Evolutionary conservation across 2,888 invertebrate genomes (phyloP), one percentile per base, ranked within the genome.

Genomic region (Encarsia formosa): DNA sequence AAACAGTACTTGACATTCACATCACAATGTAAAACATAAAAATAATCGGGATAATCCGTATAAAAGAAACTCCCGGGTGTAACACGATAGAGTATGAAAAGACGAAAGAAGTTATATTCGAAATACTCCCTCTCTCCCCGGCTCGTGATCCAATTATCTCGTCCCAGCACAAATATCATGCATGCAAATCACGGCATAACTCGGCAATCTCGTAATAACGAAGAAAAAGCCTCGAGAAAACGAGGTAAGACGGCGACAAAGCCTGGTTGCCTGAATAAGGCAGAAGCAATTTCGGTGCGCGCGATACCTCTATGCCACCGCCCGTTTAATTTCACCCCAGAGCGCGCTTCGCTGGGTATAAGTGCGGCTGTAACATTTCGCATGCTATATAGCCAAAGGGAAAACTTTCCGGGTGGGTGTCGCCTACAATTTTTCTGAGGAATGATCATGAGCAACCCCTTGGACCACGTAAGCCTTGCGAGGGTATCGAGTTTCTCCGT

Each of bases 401-500:
- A 26, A n/a, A 34, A 22, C 13, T 23, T 8, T 16, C 9, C 19
- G 18, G 18, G 29, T 8, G 29, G 24, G 52, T 49, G 31, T 24
- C 34, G 5, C 18, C 19, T n/a, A 2, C 29, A 18, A 13, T 2
- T 29, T 19, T 39, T 20, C 22, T 23, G 26, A 20, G 18, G 20
- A 38, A 19, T 6, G 11, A n/a, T 5, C 16, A 22, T 11, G 22
- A n/a, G 22, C n/a, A n/a, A n/a, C n/a, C n/a, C n/a, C n/a, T n/a
- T n/a, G n/a, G n/a, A n/a, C n/a, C 13, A 22, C 38, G 29, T 24
- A 2, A 11, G 8, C 19, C 11, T 9, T 2, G n/a, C 20, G 62
- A 67, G 66, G 64, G 65, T 74, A 74, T 74, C 71, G 63, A 64
- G 72, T 74, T 74, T 69, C 73, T 62, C 49, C 53, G 59, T 60